Conservation (phyloP, 2,113 vertebrate genomes). For the Sardina pilchardus region DNA sequence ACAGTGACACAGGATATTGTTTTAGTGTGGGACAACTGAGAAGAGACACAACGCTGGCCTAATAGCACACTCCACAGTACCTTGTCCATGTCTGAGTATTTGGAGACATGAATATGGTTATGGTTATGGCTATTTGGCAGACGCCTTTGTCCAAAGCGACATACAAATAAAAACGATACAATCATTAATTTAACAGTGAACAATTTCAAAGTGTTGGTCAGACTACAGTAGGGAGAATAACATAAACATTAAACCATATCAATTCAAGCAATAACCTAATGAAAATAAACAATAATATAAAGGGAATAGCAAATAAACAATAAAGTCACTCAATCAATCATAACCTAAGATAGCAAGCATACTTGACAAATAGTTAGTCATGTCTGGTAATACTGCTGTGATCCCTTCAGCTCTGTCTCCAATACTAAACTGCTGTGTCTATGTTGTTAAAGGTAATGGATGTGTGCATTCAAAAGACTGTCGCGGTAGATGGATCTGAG, state of each 20-base stretch:
- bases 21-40: neutral
- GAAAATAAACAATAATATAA: too few species aligned
- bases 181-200: too few species aligned
- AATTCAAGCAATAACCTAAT: too few species aligned
- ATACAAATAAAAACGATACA: too few species aligned
- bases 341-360: neutral
- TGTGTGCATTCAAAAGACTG: constrained; percentile 5
- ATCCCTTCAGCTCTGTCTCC: too few species aligned
- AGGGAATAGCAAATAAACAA: too few species aligned
- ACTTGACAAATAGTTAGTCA: neutral
- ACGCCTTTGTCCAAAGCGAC: too few species aligned
- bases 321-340: too few species aligned
- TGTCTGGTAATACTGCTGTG: neutral
- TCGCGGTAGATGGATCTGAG: constrained; percentile 3
- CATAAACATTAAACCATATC: too few species aligned
- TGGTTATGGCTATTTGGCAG: too few species aligned
- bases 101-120: neutral
- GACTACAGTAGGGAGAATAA: too few species aligned
- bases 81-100: neutral
- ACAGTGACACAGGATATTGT: neutral
- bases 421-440: neutral
- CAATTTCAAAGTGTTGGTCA: too few species aligned
- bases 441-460: neutral
- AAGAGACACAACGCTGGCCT: neutral
- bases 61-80: neutral